A percentile compares a stretch with the other conserved stretches of the same genome.
Conservation (phyloP, 2,888 invertebrate species). For the Mylabris sibirica region DNA sequence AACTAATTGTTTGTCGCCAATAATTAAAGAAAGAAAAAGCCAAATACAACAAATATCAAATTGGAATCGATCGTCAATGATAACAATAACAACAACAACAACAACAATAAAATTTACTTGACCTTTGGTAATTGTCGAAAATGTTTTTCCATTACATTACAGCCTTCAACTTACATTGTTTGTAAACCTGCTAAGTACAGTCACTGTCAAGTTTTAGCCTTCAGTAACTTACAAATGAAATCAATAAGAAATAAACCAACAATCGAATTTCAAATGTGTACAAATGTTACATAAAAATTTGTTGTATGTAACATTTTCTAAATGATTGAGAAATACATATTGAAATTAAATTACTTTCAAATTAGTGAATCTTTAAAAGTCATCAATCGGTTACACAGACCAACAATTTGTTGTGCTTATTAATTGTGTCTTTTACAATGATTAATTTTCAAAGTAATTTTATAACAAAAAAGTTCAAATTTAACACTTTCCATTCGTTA, state of each 20-base stretch:
- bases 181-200: background rate
- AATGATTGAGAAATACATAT: background rate
- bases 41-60: background rate
- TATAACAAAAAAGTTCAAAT: background rate
- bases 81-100: background rate
- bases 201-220: background rate
- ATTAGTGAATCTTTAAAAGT: constrained; percentile 2
- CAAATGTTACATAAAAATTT: no score
- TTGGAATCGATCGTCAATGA: background rate
- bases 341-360: background rate
- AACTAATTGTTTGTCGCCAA: background rate
- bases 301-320: no score
- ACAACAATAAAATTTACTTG: background rate
- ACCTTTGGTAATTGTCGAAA: background rate
- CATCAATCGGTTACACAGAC: background rate
- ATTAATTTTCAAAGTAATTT: background rate
- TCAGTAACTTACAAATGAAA: background rate
- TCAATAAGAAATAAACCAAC: background rate
- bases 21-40: background rate
- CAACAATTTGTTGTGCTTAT: background rate
- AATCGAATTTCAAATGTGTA: no score
- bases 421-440: background rate
- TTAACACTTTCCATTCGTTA: background rate
- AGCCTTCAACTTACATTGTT: background rate
- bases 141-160: background rate